Evolutionary conservation across 2,888 invertebrate species (phyloP).

Genomic region (Parnassius mnemosyne): DNA sequence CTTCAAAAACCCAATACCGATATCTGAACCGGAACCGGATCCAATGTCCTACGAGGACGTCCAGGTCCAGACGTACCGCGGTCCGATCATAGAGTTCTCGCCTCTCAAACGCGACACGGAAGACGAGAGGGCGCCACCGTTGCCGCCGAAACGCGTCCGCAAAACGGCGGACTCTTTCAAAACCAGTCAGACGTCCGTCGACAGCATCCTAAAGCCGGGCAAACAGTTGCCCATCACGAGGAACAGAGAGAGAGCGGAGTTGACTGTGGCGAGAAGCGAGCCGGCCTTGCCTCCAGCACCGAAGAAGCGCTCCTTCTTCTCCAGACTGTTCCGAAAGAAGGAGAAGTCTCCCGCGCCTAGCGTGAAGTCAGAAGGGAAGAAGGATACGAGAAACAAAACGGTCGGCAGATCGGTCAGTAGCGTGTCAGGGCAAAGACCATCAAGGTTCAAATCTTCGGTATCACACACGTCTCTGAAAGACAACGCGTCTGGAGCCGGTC

Average conservation of each 20-base stretch:
- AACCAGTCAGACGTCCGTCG: constrained; percentile 68
- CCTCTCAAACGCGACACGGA: constrained; percentile 79
- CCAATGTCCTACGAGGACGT: constrained; percentile 82
- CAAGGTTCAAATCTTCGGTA: constrained; percentile 64
- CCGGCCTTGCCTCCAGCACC: constrained; percentile 65
- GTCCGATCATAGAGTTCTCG: constrained; percentile 77
- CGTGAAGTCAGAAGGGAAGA: constrained; percentile 59
- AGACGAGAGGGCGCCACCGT: constrained; percentile 84
- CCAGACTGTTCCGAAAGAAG: constrained; percentile 67
- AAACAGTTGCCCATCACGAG: constrained; percentile 55
- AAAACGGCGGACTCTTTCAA: constrained; percentile 72
- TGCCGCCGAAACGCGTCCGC: constrained; percentile 89
- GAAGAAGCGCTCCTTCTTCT: constrained; percentile 74
- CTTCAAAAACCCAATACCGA: constrained; percentile 89
- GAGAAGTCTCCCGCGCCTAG: constrained; percentile 73
- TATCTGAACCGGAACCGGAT: constrained; percentile 70
- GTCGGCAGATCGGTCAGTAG: constrained; percentile 82
- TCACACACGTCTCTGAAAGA: constrained; percentile 71
- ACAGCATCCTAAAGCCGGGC: constrained; percentile 65
- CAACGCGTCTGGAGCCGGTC: constrained; percentile 58
- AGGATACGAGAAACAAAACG: constrained; percentile 58
- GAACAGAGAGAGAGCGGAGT: constrained; percentile 43
- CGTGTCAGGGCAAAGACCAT: constrained; percentile 81
- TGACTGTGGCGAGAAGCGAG: constrained; percentile 61
- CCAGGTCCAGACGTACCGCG: constrained; percentile 67